Percentiles rank a stretch among this genome's conserved stretches.
phyloP scores from a whole-genome alignment of 2,888 invertebrate species.

The Agriopis marginaria region DNA sequence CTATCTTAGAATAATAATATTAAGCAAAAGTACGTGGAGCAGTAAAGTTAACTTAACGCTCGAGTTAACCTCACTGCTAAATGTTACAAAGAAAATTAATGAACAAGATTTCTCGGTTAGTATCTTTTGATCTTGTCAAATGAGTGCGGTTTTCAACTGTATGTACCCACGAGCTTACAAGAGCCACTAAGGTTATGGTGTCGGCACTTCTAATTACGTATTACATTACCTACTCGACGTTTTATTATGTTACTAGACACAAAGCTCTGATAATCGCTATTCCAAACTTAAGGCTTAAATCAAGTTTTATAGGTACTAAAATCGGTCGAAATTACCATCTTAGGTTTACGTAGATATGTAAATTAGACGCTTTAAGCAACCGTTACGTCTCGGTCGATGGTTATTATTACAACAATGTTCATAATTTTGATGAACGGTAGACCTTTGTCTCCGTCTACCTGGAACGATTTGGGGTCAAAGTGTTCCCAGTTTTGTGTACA shows the following conservation, averaged over 20 bases:
- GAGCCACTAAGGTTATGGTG: slow-evolving; percentile 53
- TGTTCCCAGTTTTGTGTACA: slow-evolving; percentile 28
- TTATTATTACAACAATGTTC: slow-evolving; percentile 43
- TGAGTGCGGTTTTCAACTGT: slow-evolving; percentile 59
- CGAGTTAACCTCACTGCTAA: slow-evolving; percentile 33
- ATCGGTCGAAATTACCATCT: slow-evolving; percentile 47
- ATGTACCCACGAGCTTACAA: slow-evolving; percentile 57
- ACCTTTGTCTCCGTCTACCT: slow-evolving; percentile 32
- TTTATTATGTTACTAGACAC: slow-evolving; percentile 46
- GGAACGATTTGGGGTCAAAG: slow-evolving; percentile 27
- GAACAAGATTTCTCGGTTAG: slow-evolving; percentile 37
- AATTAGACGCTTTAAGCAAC: slow-evolving; percentile 43
- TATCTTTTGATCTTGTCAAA: slow-evolving; percentile 70
- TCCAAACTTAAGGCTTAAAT: slow-evolving; percentile 46
- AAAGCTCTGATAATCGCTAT: slow-evolving; percentile 44
- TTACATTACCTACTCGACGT: slow-evolving; percentile 40
- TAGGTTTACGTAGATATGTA: slow-evolving; percentile 47
- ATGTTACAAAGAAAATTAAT: slow-evolving; percentile 45
- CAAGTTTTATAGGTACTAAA: slow-evolving; percentile 50
- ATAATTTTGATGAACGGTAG: slow-evolving; percentile 41
- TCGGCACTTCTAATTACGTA: slow-evolving; percentile 32
- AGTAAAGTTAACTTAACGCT: slow-evolving; percentile 10
- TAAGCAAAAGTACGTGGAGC: too few species aligned
- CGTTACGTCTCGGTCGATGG: slow-evolving; percentile 40
- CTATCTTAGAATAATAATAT: too few species aligned